Evolutionary conservation across 2,113 vertebrate species (phyloP).

Genomic region (Ivindomyrus marchei): DNA sequence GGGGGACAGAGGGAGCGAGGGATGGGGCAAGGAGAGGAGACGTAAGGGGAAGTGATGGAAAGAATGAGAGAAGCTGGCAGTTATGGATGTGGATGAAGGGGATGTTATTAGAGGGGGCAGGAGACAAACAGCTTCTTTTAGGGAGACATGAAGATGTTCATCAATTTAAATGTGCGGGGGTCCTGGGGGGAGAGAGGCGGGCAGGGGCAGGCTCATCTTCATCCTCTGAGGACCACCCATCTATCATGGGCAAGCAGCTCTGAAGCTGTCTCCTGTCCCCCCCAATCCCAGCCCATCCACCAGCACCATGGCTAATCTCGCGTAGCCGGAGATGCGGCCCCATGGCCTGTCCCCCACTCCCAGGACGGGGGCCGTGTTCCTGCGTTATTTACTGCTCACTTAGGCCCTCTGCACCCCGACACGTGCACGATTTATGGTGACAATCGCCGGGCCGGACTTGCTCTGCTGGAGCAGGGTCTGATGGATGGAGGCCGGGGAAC

Average conservation of each 20-base stretch:
- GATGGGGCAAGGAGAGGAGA: background rate
- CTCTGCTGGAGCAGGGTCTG: slow-evolving; percentile 61
- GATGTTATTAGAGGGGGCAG: slow-evolving; percentile 60
- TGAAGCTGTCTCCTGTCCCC: background rate
- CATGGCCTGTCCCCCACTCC: slow-evolving; percentile 18
- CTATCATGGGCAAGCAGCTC: slow-evolving; percentile 54
- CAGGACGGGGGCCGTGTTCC: slow-evolving; percentile 43
- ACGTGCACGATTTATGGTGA: slow-evolving; percentile 73
- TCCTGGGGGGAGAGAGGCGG: slow-evolving; percentile 27
- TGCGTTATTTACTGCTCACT: slow-evolving; percentile 78
- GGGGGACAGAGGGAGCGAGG: slow-evolving; percentile 15
- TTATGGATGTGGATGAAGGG: slow-evolving; percentile 57
- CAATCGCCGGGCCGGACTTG: slow-evolving; percentile 59
- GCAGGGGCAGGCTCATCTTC: slow-evolving; percentile 27
- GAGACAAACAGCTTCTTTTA: slow-evolving; percentile 62
- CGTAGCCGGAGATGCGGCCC: slow-evolving; percentile 53
- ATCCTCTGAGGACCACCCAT: slow-evolving; percentile 34
- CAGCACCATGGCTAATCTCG: slow-evolving; percentile 65
- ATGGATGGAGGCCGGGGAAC: slow-evolving; percentile 52
- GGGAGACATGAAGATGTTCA: slow-evolving; percentile 64
- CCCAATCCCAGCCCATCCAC: slow-evolving; percentile 32
- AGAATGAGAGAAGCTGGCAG: slow-evolving; percentile 62
- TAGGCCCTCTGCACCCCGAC: slow-evolving; percentile 51
- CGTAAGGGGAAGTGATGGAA: slow-evolving; percentile 24
- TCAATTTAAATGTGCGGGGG: slow-evolving; percentile 63